Conservation (phyloP, 2,888 invertebrate genomes). For the Heliconius erato region DNA sequence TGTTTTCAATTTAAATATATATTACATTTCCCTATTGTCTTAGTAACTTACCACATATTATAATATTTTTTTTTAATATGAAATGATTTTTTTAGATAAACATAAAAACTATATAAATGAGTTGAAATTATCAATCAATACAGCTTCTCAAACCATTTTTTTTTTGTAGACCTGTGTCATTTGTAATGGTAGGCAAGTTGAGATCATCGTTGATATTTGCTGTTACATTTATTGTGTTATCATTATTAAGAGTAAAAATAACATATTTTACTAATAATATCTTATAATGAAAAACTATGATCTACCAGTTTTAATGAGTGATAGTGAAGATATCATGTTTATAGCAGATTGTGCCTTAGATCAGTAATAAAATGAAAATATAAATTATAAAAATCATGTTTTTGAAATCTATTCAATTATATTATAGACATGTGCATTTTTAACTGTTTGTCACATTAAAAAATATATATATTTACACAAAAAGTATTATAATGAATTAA, state of each 20-base stretch:
- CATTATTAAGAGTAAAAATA: slow-evolving; percentile 68
- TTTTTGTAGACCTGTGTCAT: slow-evolving; percentile 44
- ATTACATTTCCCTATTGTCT: neutral
- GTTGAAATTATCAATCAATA: neutral
- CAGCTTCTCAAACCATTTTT: neutral
- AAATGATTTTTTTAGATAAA: too few relatives aligned
- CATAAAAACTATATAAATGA: neutral
- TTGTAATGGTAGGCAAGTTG: slow-evolving; percentile 68
- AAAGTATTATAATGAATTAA: slow-evolving; percentile 57
- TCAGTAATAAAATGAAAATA: slow-evolving; percentile 65
- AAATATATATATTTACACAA: slow-evolving; percentile 60
- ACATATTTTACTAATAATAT: slow-evolving; percentile 72
- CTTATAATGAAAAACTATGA: slow-evolving; percentile 68
- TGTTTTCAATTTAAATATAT: neutral
- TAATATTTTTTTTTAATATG: neutral
- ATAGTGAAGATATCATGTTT: slow-evolving; percentile 75
- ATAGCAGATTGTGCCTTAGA: slow-evolving; percentile 84
- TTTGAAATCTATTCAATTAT: slow-evolving; percentile 64
- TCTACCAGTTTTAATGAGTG: slow-evolving; percentile 77
- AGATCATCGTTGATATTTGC: slow-evolving; percentile 79
- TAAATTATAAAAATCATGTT: slow-evolving; percentile 55
- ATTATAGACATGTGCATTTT: slow-evolving; percentile 73
- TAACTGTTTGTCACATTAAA: slow-evolving; percentile 64
- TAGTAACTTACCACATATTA: neutral
- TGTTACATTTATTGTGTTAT: slow-evolving; percentile 81